Evolutionary conservation across 2,797 vertebrate genomes (phyloP), one percentile per base, ranked within the genome.

Genomic region (Garrulus glandarius): DNA sequence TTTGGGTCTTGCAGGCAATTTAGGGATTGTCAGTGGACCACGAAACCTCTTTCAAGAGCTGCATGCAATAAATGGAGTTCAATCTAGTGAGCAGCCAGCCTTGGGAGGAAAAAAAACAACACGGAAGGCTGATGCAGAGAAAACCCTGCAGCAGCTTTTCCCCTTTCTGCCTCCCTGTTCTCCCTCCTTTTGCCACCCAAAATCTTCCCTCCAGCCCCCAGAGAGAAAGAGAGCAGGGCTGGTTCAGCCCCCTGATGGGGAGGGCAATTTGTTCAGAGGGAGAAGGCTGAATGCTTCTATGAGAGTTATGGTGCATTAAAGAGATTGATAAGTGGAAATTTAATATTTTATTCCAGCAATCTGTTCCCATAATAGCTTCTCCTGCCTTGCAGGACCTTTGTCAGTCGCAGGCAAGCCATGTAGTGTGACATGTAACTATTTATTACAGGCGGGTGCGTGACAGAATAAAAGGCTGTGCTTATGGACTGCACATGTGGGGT

Each of bases 331-430:
- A 96, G 94, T 96, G 85, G 94, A 94, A 97, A 96, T 98, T 96
- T 97, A 97, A 97, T 97, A 97, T 97, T 98, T 98, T 90, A 97
- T 97, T 96, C 97, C 87, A 52, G 78, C 96, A 95, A 90, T 97
- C 96, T 92, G 24, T 97, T 96, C 84, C 41, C 84, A 49, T 96
- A 97, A 97, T 97, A 94, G 97, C 95, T 95, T 96, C 91, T 84
- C 89, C 92, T 83, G 95, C 94, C 64, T 96, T 94, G 92, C 96
- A 96, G 97, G 96, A 96, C 94, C 79, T 95, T 94, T 96, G 96
- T 96, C 93, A 92, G 85, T 72, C 0, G 10, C 77, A 89, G 87
- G 59, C 87, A 72, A 93, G 92, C 93, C 92, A 30, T 50, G 94
- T 71, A 93, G 95, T 64, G 80, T 82, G 92, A 88, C 84, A 63